phyloP scores from a whole-genome alignment of 2,888 invertebrate species.

The Linnaemya tessellans region DNA sequence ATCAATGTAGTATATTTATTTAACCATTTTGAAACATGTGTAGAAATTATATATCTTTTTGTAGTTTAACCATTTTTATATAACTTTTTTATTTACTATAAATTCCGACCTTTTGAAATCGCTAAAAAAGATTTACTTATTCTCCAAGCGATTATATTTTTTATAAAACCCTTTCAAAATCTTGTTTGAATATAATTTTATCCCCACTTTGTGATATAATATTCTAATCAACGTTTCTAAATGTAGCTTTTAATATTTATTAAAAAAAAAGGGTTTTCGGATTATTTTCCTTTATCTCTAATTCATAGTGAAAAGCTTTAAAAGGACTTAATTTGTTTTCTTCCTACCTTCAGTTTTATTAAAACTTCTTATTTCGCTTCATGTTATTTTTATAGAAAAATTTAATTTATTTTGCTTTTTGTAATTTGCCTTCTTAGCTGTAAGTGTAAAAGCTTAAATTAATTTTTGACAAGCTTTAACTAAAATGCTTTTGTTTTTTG shows the following conservation, averaged over 20 bases:
- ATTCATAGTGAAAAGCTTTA: conserved; percentile 6
- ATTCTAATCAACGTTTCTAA: conserved; percentile 1
- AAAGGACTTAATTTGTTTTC: conserved; percentile 59
- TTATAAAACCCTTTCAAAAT: conserved; percentile 8
- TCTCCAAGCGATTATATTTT: conserved; percentile 21
- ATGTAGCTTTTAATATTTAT: not conserved
- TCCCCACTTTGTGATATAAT: not conserved
- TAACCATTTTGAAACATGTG: conserved; percentile 30
- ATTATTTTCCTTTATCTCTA: conserved; percentile 6
- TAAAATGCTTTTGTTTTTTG: conserved; percentile 73
- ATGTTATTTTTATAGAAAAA: conserved; percentile 19
- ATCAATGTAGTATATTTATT: conserved; percentile 52
- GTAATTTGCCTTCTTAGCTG: conserved; percentile 51
- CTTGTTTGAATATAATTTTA: conserved; percentile 24
- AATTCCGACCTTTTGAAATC: conserved; percentile 34
- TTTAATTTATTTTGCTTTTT: conserved; percentile 59
- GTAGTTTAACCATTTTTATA: conserved; percentile 20
- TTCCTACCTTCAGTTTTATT: conserved; percentile 48
- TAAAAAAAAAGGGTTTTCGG: not conserved
- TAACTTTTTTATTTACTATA: not conserved
- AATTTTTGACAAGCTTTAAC: conserved; percentile 77
- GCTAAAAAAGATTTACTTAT: conserved; percentile 18
- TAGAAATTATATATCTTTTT: conserved; percentile 50
- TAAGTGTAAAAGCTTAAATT: conserved; percentile 74
- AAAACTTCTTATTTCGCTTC: conserved; percentile 33